Conservation (phyloP, 1,140 invertebrate genomes). For the Diorhabda sublineata region DNA sequence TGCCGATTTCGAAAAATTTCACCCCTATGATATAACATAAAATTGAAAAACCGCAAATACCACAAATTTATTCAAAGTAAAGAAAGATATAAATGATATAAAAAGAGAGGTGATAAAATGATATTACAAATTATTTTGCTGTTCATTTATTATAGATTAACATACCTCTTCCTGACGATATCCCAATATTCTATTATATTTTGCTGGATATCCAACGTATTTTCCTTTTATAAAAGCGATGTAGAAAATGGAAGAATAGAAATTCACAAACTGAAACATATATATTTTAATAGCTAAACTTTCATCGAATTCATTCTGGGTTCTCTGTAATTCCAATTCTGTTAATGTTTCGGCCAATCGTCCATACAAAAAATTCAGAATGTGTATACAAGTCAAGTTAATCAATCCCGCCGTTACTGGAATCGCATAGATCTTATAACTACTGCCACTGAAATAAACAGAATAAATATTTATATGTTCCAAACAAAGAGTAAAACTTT, state of each 20-base stretch:
- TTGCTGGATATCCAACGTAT: conserved; percentile 72
- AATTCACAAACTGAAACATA: conserved; percentile 84
- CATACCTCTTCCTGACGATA: conserved; percentile 68
- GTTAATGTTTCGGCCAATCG: conserved; percentile 52
- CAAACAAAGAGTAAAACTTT: background rate
- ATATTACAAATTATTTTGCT: no score
- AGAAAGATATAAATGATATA: no score
- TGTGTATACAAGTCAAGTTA: conserved; percentile 60
- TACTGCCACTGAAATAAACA: conserved; percentile 33
- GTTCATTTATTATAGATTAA: background rate
- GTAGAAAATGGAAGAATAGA: conserved; percentile 82
- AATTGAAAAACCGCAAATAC: no score
- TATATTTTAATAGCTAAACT: conserved; percentile 82
- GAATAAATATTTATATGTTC: conserved; percentile 4
- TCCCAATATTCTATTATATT: conserved; percentile 68
- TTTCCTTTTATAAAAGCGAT: conserved; percentile 82
- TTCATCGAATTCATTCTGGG: conserved; percentile 81
- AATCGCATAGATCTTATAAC: conserved; percentile 61
- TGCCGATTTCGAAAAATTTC: no score
- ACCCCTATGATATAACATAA: no score
- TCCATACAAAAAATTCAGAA: conserved; percentile 53
- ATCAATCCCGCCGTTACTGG: conserved; percentile 65
- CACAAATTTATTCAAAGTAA: no score
- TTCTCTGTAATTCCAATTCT: conserved; percentile 80
- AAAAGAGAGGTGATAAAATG: no score